These are phyloP conservation scores for Triplophysa rosa DNA, from an alignment of 2,113 vertebrate genomes.

Conservation along the genomic window DNA sequence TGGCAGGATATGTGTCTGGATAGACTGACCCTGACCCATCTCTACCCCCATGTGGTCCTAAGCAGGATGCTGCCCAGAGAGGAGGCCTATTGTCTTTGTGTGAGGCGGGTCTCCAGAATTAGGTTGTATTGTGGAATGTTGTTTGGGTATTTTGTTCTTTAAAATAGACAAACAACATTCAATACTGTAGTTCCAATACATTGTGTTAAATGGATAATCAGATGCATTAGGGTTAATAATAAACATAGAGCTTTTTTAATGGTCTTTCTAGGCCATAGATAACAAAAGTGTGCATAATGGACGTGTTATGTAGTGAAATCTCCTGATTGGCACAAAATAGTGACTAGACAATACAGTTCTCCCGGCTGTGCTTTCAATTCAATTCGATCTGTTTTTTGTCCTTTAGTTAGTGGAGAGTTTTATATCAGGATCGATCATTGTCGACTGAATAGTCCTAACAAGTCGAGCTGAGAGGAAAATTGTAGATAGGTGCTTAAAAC, in stretches of 20 bases:
- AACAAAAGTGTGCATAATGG: neutral
- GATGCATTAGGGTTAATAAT: neutral
- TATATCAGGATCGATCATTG: neutral
- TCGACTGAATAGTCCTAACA: neutral
- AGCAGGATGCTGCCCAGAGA: slow-evolving; percentile 39
- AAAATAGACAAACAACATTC: too few species aligned
- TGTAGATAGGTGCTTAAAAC: neutral
- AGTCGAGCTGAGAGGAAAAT: neutral
- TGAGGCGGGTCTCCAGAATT: slow-evolving; percentile 12
- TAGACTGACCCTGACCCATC: slow-evolving; percentile 46
- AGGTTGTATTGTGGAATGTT: neutral
- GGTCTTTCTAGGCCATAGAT: neutral
- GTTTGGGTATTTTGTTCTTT: too few species aligned
- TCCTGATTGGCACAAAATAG: neutral
- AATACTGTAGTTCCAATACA: neutral
- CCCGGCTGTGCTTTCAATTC: slow-evolving; percentile 23
- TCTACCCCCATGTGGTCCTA: slow-evolving; percentile 7
- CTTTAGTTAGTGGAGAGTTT: neutral
- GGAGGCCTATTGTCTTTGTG: slow-evolving; percentile 37
- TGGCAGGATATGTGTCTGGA: slow-evolving; percentile 40
- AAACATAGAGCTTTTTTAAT: neutral
- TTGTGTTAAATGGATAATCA: neutral
- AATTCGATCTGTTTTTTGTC: slow-evolving; percentile 16
- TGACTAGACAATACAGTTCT: neutral
- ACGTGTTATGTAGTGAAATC: neutral